Conservation (phyloP, 2,888 invertebrate genomes). For the Acronicta alni region DNA sequence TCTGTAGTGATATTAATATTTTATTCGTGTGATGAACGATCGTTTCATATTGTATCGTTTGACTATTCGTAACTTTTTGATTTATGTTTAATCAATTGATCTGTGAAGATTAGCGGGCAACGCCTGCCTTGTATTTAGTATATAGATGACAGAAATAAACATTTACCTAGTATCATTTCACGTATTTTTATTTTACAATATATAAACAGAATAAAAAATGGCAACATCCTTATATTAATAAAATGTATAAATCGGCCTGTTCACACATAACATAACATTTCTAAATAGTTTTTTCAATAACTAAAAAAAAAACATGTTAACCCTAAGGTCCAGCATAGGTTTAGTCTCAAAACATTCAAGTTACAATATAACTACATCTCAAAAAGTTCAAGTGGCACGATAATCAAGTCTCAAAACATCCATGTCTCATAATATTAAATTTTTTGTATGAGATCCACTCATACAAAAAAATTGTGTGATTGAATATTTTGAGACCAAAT, state of each 20-base stretch:
- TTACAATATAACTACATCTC: too few species aligned
- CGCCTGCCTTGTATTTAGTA: slow-evolving; percentile 80
- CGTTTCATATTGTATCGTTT: slow-evolving; percentile 46
- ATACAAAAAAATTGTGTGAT: neutral
- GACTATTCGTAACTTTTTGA: slow-evolving; percentile 44
- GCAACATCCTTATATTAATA: neutral
- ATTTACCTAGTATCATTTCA: slow-evolving; percentile 81
- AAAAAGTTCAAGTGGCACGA: too few species aligned
- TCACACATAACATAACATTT: too few species aligned
- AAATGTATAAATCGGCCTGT: too few species aligned
- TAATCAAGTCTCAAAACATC: too few species aligned
- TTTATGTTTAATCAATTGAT: slow-evolving; percentile 71
- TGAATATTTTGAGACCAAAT: too few species aligned
- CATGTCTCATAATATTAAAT: too few species aligned
- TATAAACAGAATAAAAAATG: slow-evolving; percentile 30
- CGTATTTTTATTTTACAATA: slow-evolving; percentile 62
- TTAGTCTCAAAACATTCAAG: too few species aligned
- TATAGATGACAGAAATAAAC: slow-evolving; percentile 85
- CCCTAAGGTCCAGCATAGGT: too few species aligned
- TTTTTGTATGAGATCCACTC: too few species aligned
- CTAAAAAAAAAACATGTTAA: too few species aligned
- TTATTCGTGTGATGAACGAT: slow-evolving; percentile 59
- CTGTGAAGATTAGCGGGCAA: slow-evolving; percentile 75
- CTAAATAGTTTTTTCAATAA: too few species aligned
- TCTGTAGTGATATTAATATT: slow-evolving; percentile 68